phyloP scores from a whole-genome alignment of 2,113 vertebrate genomes.

The Thermophis baileyi region DNA sequence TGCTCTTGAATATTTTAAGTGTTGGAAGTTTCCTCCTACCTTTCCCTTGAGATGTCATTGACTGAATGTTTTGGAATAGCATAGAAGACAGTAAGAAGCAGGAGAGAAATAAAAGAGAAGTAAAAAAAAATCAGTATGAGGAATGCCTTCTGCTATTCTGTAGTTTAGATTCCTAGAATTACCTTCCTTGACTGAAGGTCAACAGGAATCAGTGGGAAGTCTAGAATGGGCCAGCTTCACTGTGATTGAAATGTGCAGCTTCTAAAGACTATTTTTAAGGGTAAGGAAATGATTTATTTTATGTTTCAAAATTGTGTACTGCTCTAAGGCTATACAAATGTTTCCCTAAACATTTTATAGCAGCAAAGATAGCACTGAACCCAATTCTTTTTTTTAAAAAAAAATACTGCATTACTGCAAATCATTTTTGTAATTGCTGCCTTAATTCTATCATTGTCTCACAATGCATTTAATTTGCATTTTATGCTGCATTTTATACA shows the following conservation, averaged over 20 bases:
- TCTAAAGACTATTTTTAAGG: not conserved
- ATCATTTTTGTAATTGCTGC: conserved; percentile 11
- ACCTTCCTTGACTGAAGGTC: not conserved
- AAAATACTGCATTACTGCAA: conserved; percentile 20
- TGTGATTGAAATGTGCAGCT: not conserved
- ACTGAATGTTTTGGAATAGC: not conserved
- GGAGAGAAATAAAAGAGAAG: not conserved
- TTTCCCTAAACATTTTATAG: conserved; percentile 16
- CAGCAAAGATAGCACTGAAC: not conserved
- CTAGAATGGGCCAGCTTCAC: not conserved
- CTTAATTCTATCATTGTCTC: conserved; percentile 20
- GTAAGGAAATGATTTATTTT: not conserved
- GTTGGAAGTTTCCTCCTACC: not conserved
- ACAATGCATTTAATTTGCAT: conserved; percentile 12
- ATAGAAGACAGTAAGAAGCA: not conserved
- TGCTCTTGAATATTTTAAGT: not conserved
- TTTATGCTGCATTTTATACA: conserved; percentile 9
- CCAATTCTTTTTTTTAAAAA: not conserved
- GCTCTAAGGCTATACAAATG: not conserved
- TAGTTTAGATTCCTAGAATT: not conserved
- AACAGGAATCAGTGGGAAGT: not conserved
- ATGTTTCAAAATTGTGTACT: not conserved
- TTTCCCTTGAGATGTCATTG: not conserved
- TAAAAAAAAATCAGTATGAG: not conserved
- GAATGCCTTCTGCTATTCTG: not conserved